Evolutionary conservation across 2,797 vertebrate genomes (phyloP), one percentile per base, ranked within the genome.

Genomic region (Tenualosa thibaudeaui): DNA sequence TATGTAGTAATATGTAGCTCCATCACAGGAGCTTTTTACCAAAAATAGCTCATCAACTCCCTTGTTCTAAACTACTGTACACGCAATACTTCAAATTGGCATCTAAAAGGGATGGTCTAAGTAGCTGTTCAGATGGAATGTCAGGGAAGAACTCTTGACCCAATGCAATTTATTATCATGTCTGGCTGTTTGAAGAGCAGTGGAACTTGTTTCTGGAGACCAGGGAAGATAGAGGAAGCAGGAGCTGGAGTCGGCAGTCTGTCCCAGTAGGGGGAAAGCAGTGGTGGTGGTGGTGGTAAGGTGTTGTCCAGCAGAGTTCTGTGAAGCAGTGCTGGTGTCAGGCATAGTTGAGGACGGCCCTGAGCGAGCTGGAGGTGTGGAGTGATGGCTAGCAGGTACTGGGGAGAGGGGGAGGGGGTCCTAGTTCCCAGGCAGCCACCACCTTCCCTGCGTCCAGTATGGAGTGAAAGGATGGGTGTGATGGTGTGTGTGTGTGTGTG

Each of bases 381-480:
- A 95, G 91, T 95, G 94, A 95, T 93, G 90, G 87, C 89, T 91
- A 92, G 92, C 94, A 95, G 94, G 92, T 40, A 75, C 68, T 53
- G 51, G 51, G 24, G 24, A 31, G 68, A 6, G 31, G 68, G 12
- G 26, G 13, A 12, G 83, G 51, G 24, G 15, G 13, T 40, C 68
- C 68, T 43, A 2, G 54, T 92, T 93, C 91, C 91, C 92, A 92
- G 88, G 84, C 88, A 88, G 90, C 88, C 92, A 91, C 91, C 91
- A 90, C 37, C 82, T 82, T 87, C 81, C 78, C 75, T 84, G 58
- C 83, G 26, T 40, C 62, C 62, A 22, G 81, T 60, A 24, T 46
- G 40, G 43, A 81, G 84, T 50, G 60, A 84, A 81, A 81, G 56
- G 51, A 83, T n/a, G 49, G 83, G 37, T 81, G 37, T 54, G 53